Conservation (phyloP, 2,113 vertebrate genomes). For the Tragelaphus buxtoni region DNA sequence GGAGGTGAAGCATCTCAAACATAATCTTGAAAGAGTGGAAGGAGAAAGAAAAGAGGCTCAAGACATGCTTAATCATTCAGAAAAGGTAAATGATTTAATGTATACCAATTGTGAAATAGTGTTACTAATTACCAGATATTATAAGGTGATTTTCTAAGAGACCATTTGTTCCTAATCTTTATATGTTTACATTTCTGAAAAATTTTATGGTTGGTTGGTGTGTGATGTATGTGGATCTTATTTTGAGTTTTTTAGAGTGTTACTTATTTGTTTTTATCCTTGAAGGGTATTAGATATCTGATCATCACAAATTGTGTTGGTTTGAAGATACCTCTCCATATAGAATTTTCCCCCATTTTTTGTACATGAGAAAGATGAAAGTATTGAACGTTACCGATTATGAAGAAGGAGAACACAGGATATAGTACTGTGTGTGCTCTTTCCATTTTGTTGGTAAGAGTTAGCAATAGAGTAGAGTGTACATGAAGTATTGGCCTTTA, state of each 20-base stretch:
- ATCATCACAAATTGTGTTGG: conserved; percentile 11
- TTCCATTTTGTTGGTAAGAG: not conserved
- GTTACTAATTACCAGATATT: not conserved
- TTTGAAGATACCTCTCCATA: not conserved
- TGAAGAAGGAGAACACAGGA: not conserved
- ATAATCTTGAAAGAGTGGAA: conserved; percentile 91
- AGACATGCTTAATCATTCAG: conserved; percentile 93
- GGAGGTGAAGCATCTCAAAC: conserved; percentile 92
- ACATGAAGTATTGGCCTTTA: not conserved
- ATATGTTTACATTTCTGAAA: conserved; percentile 21
- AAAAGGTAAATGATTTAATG: conserved; percentile 86
- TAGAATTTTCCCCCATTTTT: not conserved
- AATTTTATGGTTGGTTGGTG: not conserved
- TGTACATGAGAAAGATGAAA: not conserved
- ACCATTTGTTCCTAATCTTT: conserved; percentile 25
- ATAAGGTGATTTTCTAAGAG: conserved; percentile 17
- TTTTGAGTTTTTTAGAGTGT: not conserved
- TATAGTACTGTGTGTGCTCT: not conserved
- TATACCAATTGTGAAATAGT: not conserved
- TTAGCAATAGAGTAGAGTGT: not conserved
- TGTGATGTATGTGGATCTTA: not conserved
- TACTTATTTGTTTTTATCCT: conserved; percentile 4
- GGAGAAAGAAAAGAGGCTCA: conserved; percentile 93
- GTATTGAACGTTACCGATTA: not conserved
- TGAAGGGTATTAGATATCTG: not conserved